phyloP scores from a whole-genome alignment of 2,888 invertebrate species.

The Stenolophus ochropezus region DNA sequence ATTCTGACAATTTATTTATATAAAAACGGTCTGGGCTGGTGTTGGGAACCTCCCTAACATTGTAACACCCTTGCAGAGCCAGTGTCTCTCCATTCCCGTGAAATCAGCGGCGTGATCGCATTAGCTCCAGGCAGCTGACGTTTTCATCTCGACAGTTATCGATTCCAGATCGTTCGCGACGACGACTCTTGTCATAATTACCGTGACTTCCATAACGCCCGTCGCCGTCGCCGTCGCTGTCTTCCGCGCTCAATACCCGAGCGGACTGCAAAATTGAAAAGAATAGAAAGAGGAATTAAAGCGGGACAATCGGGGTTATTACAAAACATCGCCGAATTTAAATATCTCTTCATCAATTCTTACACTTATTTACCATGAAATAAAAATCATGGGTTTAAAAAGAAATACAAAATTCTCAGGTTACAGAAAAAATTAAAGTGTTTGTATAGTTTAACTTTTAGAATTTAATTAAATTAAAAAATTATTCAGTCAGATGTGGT shows the following conservation, averaged over 20 bases:
- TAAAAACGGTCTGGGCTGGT: not conserved
- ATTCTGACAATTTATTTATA: not conserved
- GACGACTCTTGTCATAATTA: slow-evolving; percentile 55
- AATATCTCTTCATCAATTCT: not conserved
- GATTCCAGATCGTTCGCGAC: slow-evolving; percentile 48
- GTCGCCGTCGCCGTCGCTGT: not conserved
- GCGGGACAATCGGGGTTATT: not conserved
- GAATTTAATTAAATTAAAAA: too few species aligned
- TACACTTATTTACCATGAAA: not conserved
- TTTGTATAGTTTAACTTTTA: too few species aligned
- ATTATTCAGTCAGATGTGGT: too few species aligned
- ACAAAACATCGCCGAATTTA: not conserved
- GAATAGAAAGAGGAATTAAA: not conserved
- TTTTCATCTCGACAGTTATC: slow-evolving; percentile 52
- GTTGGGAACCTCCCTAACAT: not conserved
- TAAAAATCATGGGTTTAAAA: too few species aligned
- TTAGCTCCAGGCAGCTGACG: slow-evolving; percentile 46
- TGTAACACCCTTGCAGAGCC: not conserved
- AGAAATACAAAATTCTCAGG: too few species aligned
- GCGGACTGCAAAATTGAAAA: not conserved
- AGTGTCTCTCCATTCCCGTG: not conserved
- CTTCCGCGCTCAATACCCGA: not conserved
- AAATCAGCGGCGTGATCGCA: slow-evolving; percentile 45
- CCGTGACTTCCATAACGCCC: slow-evolving; percentile 44
- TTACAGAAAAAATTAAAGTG: too few species aligned